A percentile compares a stretch with the other conserved stretches of the same genome.
phyloP scores from a whole-genome alignment of 1,140 invertebrate species.

The Sipha flava region DNA sequence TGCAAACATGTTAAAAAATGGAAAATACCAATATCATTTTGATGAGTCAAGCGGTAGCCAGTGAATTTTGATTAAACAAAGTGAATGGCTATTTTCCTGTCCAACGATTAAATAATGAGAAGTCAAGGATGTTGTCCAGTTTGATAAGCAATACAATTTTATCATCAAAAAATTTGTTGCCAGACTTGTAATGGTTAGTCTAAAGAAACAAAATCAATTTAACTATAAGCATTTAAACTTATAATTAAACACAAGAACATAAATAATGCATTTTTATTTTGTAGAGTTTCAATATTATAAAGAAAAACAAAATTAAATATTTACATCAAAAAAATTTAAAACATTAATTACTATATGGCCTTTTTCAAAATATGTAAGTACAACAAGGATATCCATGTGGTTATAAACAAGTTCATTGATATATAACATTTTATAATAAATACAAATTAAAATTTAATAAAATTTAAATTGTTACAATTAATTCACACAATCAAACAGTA shows the following conservation, averaged over 20 bases:
- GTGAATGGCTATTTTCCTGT: neutral
- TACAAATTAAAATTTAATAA: too few species aligned
- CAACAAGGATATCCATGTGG: neutral
- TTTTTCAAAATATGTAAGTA: too few species aligned
- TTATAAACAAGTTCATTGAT: neutral
- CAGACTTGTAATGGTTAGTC: neutral
- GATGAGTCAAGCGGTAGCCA: neutral
- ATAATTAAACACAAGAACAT: neutral
- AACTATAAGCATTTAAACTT: neutral
- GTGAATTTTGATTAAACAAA: neutral
- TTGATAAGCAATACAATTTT: neutral
- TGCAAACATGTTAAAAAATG: neutral
- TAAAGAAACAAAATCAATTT: constrained; percentile 4
- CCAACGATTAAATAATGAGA: neutral
- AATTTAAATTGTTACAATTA: too few species aligned
- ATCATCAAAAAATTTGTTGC: neutral
- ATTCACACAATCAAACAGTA: too few species aligned
- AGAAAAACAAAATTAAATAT: neutral
- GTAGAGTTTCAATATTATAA: neutral
- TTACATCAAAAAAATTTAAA: too few species aligned
- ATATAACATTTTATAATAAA: too few species aligned
- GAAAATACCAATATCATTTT: constrained; percentile 4
- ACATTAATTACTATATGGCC: too few species aligned
- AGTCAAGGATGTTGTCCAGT: neutral
- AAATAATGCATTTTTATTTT: neutral